A percentile compares a stretch with the other conserved stretches of the same genome.
phyloP scores from a whole-genome alignment of 2,888 invertebrate genomes.

The Carterocephalus palaemon region DNA sequence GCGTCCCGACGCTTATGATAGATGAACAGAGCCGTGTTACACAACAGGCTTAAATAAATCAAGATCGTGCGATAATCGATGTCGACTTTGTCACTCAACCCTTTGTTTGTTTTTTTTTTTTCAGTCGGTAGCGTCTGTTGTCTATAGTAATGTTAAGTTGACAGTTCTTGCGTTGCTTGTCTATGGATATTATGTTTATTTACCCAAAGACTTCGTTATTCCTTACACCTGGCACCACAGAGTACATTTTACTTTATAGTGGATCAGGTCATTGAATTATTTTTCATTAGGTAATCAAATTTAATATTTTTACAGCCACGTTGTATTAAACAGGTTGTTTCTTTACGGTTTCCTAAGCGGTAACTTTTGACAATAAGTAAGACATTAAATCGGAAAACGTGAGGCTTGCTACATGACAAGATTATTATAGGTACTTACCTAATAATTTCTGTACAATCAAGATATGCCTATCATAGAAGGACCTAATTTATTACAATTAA shows the following conservation, averaged over 20 bases:
- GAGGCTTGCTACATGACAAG: too few species aligned
- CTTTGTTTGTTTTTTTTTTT: constrained; percentile 47
- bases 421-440: too few species aligned
- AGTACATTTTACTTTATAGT: too few species aligned
- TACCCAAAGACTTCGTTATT: too few species aligned
- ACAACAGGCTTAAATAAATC: constrained; percentile 59
- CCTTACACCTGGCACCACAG: too few species aligned
- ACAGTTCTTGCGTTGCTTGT: constrained; percentile 40
- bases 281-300: too few species aligned
- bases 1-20: constrained; percentile 47
- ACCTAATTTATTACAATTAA: constrained; percentile 19
- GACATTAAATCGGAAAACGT: too few species aligned
- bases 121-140: constrained; percentile 46
- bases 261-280: too few species aligned
- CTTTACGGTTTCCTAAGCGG: too few species aligned
- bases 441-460: constrained; percentile 6
- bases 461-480: constrained; percentile 8
- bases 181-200: constrained; percentile 36
- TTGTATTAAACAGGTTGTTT: too few species aligned
- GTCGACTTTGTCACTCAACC: constrained; percentile 59
- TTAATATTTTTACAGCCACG: too few species aligned
- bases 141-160: constrained; percentile 53
- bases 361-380: too few species aligned
- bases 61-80: constrained; percentile 58
- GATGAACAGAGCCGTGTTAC: constrained; percentile 50